Conservation (phyloP, 2,113 vertebrate genomes). For the Xiphophorus maculatus region DNA sequence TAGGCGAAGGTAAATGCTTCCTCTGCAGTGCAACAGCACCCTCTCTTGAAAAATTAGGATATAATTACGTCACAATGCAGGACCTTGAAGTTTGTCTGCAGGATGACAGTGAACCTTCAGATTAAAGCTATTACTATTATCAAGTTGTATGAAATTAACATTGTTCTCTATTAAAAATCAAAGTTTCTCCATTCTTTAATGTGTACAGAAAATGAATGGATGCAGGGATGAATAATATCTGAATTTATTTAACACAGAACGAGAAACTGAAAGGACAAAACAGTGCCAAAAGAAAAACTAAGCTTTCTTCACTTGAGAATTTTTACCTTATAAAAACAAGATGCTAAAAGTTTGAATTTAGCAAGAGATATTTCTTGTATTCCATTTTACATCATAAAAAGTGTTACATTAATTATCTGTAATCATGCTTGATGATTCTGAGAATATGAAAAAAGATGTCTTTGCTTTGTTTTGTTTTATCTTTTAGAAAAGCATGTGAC, state of each 20-base stretch:
- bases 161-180: background rate
- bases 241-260: no score
- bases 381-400: no score
- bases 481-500: background rate
- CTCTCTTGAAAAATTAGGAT: conserved; percentile 65
- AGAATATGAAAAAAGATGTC: background rate
- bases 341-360: no score
- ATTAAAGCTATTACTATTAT: background rate
- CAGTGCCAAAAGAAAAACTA: background rate
- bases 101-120: background rate
- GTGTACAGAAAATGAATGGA: background rate
- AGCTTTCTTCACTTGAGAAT: background rate
- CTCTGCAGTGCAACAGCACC: conserved; percentile 75
- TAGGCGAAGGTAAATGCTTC: background rate
- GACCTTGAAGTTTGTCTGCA: background rate
- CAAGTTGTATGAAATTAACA: background rate
- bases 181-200: background rate
- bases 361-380: no score
- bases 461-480: background rate
- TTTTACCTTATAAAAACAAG: no score
- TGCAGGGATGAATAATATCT: no score
- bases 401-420: no score
- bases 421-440: background rate
- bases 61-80: conserved; percentile 44
- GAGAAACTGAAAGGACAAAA: background rate